phyloP scores from a whole-genome alignment of 2,888 invertebrate species.

The Bedellia somnulentella region DNA sequence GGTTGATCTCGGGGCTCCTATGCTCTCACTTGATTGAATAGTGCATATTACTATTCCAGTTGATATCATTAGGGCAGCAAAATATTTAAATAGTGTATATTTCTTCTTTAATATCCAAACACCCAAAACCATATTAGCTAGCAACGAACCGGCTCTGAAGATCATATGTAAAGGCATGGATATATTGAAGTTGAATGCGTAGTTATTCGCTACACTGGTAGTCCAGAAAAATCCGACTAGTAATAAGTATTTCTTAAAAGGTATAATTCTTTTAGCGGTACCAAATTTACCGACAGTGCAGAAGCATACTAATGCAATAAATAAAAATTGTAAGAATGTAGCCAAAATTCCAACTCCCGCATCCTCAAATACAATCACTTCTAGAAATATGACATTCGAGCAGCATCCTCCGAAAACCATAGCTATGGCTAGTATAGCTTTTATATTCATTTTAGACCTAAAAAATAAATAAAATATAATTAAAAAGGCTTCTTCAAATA shows the following conservation, averaged over 20 bases:
- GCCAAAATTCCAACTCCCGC: constrained; percentile 93
- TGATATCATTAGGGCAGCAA: constrained; percentile 91
- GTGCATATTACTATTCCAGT: constrained; percentile 90
- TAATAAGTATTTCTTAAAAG: constrained; percentile 76
- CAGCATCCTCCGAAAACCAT: constrained; percentile 87
- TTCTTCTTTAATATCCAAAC: constrained; percentile 83
- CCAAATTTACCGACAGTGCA: constrained; percentile 84
- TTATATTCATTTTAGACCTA: constrained; percentile 52
- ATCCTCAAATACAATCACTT: constrained; percentile 82
- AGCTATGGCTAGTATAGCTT: constrained; percentile 68
- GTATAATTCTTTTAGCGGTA: constrained; percentile 71
- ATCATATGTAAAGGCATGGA: constrained; percentile 99
- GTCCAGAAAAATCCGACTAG: constrained; percentile 90
- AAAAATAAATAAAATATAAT: constrained; percentile 14
- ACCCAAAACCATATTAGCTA: constrained; percentile 96
- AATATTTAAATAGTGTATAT: constrained; percentile 82
- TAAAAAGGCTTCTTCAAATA: too few species aligned
- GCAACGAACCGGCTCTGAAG: constrained; percentile 93
- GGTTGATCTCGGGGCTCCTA: constrained; percentile 56
- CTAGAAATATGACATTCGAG: constrained; percentile 88
- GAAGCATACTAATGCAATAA: constrained; percentile 89
- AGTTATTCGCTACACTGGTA: constrained; percentile 90
- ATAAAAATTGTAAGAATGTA: constrained; percentile 92
- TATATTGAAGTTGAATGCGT: constrained; percentile 94
- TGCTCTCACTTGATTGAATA: constrained; percentile 77